Evolutionary conservation across 2,797 vertebrate species (phyloP).

Genomic region (Enteromius viviparus): DNA sequence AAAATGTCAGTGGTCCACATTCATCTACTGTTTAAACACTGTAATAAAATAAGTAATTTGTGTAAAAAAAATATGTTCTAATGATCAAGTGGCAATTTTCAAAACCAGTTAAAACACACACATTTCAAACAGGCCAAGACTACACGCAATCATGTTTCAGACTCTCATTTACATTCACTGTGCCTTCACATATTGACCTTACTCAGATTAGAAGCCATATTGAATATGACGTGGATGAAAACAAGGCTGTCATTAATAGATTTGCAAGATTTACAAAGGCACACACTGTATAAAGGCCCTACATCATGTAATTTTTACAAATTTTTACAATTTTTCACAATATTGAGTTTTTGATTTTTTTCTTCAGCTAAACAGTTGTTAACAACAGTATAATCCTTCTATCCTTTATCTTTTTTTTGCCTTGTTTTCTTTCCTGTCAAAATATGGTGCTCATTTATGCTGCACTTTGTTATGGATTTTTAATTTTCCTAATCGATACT

Average conservation of each 20-base stretch:
- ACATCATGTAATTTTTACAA: background rate
- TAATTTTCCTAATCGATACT: background rate
- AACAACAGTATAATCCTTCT: background rate
- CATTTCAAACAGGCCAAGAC: background rate
- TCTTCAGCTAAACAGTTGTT: background rate
- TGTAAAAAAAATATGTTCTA: background rate
- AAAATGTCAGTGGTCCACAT: background rate
- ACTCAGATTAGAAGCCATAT: background rate
- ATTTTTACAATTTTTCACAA: too few species aligned
- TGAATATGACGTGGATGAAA: background rate
- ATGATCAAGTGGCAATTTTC: background rate
- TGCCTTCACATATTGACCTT: background rate
- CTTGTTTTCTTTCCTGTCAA: background rate
- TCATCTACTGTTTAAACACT: background rate
- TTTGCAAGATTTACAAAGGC: background rate
- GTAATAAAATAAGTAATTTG: background rate
- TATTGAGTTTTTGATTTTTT: background rate
- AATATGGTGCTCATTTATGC: background rate
- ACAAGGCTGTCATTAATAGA: background rate
- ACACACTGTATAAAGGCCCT: background rate
- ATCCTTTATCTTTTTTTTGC: background rate
- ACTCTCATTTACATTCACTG: background rate
- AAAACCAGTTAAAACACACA: background rate
- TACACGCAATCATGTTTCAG: background rate
- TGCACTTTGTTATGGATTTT: background rate